These are phyloP conservation scores for Anguilla anguilla DNA, from an alignment of 2,797 vertebrate species.

Conservation along the genomic window DNA sequence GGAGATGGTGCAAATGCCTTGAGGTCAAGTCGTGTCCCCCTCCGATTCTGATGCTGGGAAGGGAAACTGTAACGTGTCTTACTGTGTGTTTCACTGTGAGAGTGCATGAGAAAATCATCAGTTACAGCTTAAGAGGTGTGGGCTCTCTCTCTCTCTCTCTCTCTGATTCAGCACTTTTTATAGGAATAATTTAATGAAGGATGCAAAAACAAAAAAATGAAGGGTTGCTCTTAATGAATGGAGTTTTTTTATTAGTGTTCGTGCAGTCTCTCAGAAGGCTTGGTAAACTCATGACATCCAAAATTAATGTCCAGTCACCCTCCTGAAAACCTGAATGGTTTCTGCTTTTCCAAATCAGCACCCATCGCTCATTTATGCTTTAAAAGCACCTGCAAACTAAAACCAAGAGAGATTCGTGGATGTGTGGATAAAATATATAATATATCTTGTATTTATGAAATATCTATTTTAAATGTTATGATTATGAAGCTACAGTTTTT, in stretches of 20 bases:
- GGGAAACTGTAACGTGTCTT: slow-evolving; percentile 45
- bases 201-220: neutral
- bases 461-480: slow-evolving; percentile 32
- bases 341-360: neutral
- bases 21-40: slow-evolving; percentile 41
- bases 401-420: slow-evolving; percentile 6
- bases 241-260: neutral
- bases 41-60: slow-evolving; percentile 14
- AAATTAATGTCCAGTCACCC: neutral
- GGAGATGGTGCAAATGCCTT: slow-evolving; percentile 65
- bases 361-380: slow-evolving; percentile 6
- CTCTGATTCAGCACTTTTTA: slow-evolving; percentile 27
- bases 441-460: slow-evolving; percentile 5
- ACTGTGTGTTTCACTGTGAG: slow-evolving; percentile 58
- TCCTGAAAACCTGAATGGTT: neutral
- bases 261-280: neutral
- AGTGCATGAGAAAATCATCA: slow-evolving; percentile 50
- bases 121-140: slow-evolving; percentile 30
- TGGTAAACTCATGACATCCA: neutral
- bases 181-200: slow-evolving; percentile 39
- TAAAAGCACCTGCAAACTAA: slow-evolving; percentile 25
- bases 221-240: neutral
- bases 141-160: slow-evolving; percentile 16
- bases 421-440: slow-evolving; percentile 15
- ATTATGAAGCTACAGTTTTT: slow-evolving; percentile 5